Evolutionary conservation across 1,140 invertebrate species (phyloP).

Genomic region (Bombus ignitus): DNA sequence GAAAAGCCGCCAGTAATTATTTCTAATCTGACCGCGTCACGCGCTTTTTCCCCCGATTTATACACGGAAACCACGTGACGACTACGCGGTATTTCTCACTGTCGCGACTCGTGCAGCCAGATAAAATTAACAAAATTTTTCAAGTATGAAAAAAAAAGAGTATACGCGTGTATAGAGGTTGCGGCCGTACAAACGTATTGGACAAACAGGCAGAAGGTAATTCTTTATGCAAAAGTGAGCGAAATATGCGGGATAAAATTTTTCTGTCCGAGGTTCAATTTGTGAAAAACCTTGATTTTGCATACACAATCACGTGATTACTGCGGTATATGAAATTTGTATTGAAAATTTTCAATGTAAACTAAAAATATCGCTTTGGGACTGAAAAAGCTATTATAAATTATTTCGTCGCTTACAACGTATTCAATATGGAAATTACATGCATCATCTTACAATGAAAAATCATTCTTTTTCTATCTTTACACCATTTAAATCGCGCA

Average conservation of each 20-base stretch:
- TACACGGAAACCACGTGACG: constrained; percentile 35
- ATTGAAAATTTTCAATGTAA: too few species aligned
- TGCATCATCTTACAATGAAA: too few species aligned
- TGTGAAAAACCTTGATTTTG: neutral
- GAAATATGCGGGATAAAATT: neutral
- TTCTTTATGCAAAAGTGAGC: neutral
- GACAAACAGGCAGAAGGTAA: neutral
- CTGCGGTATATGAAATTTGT: too few species aligned
- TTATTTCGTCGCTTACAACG: too few species aligned
- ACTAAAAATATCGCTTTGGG: too few species aligned
- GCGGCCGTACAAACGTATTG: neutral
- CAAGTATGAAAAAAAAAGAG: neutral
- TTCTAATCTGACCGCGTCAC: constrained; percentile 57
- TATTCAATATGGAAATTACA: too few species aligned
- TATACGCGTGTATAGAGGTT: neutral
- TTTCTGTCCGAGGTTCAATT: neutral
- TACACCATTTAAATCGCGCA: neutral
- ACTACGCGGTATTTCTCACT: constrained; percentile 42
- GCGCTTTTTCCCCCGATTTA: constrained; percentile 28
- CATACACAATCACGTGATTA: neutral
- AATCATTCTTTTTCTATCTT: too few species aligned
- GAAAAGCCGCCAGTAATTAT: constrained; percentile 51
- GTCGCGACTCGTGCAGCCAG: constrained; percentile 14
- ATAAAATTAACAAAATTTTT: neutral
- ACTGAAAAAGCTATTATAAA: too few species aligned